phyloP scores from a whole-genome alignment of 2,797 vertebrate species.

The Scyliorhinus canicula region DNA sequence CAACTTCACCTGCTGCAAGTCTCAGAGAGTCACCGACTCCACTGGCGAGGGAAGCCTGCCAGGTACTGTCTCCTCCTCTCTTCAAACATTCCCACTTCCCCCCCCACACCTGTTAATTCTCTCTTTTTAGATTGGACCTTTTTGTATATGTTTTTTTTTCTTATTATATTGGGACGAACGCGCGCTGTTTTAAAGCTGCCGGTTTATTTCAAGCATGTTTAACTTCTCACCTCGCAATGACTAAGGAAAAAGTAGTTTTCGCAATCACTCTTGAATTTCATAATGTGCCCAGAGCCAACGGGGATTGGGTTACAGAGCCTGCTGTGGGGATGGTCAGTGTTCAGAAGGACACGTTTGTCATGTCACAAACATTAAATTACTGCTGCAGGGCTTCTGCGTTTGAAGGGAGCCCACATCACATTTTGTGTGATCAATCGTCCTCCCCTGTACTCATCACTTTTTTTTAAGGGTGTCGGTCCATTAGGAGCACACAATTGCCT shows the following conservation, averaged over 20 bases:
- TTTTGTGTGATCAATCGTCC: no score
- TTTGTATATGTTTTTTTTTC: background rate
- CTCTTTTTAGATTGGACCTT: no score
- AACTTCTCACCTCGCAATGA: background rate
- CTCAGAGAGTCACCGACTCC: background rate
- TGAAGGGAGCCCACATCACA: background rate
- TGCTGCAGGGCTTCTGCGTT: background rate
- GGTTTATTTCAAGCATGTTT: background rate
- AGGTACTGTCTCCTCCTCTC: constrained; percentile 33
- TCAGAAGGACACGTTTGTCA: background rate
- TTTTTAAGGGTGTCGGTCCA: background rate
- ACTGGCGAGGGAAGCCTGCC: background rate
- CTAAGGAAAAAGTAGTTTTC: background rate
- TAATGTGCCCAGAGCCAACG: background rate
- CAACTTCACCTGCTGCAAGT: background rate
- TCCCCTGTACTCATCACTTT: background rate
- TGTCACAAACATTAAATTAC: background rate
- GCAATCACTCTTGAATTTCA: background rate
- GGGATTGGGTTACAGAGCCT: background rate
- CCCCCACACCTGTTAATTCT: constrained; percentile 38
- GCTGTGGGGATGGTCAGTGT: background rate
- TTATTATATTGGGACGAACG: no score
- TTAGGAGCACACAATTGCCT: background rate
- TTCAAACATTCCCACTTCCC: constrained; percentile 66
- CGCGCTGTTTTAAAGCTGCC: background rate